phyloP scores from a whole-genome alignment of 2,113 vertebrate species.

The Poeciliopsis occidentalis region DNA sequence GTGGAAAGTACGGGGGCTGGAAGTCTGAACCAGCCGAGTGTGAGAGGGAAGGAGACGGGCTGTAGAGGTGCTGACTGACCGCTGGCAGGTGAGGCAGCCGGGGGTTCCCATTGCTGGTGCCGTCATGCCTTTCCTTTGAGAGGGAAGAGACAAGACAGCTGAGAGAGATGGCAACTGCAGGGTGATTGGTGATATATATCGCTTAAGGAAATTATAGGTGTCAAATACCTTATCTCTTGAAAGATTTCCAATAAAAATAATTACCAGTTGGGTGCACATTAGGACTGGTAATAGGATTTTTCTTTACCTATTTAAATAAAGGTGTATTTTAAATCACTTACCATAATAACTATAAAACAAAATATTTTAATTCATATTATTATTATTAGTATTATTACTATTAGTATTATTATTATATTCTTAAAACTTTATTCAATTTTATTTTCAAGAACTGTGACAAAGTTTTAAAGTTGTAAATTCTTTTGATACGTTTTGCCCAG shows the following conservation, averaged over 20 bases:
- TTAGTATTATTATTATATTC: too few species aligned
- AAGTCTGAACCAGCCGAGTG: slow-evolving; percentile 92
- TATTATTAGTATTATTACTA: neutral
- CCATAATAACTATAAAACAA: neutral
- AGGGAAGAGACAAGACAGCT: slow-evolving; percentile 27
- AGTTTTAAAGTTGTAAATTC: neutral
- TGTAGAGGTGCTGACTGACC: slow-evolving; percentile 95
- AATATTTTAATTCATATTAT: neutral
- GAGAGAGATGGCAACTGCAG: slow-evolving; percentile 20
- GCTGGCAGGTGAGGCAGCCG: slow-evolving; percentile 93
- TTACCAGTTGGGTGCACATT: too few species aligned
- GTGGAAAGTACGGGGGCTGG: slow-evolving; percentile 95
- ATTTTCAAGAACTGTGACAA: neutral
- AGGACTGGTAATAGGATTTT: neutral
- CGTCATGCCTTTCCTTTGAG: slow-evolving; percentile 92
- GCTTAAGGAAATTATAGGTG: slow-evolving; percentile 6
- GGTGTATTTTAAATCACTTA: neutral
- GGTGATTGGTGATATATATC: slow-evolving; percentile 27
- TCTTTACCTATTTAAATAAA: neutral
- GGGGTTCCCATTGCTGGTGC: slow-evolving; percentile 92
- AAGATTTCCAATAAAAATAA: neutral
- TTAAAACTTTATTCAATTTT: too few species aligned
- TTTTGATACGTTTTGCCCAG: neutral
- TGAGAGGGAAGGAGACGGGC: slow-evolving; percentile 90
- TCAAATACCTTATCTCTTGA: slow-evolving; percentile 1